These are phyloP conservation scores for Diadumene lineata DNA, from an alignment of 92 coral and sea anemone species.

Conservation along the genomic window DNA sequence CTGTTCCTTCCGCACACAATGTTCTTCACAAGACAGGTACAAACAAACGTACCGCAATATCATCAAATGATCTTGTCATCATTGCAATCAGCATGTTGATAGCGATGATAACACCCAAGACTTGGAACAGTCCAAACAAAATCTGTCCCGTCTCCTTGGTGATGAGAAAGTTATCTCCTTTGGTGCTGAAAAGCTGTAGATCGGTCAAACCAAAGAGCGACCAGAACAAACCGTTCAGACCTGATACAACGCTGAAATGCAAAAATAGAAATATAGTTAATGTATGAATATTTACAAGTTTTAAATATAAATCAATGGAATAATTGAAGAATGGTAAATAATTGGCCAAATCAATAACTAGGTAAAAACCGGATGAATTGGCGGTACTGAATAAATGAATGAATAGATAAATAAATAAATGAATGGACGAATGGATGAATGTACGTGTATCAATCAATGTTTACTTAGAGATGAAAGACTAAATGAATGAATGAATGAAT, in stretches of 20 bases:
- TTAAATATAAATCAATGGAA: too few species aligned
- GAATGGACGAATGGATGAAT: not conserved
- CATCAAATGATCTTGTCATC: conserved; percentile 83
- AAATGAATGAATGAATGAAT: not conserved
- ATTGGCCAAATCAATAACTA: not conserved
- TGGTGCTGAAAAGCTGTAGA: conserved; percentile 62
- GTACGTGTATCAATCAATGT: too few species aligned
- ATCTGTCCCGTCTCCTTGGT: conserved; percentile 69
- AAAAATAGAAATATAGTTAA: too few species aligned
- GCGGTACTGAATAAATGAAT: not conserved
- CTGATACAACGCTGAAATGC: conserved; percentile 29
- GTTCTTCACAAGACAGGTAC: not conserved
- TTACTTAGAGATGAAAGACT: too few species aligned
- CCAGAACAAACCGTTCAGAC: conserved; percentile 74
- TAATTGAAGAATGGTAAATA: too few species aligned
- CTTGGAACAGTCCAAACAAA: conserved; percentile 67
- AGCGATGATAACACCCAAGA: conserved; percentile 75
- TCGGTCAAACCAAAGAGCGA: conserved; percentile 77
- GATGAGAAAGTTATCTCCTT: conserved; percentile 58
- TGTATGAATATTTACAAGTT: too few species aligned
- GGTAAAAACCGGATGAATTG: not conserved
- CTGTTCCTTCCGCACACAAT: too few species aligned
- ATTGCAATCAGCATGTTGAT: conserved; percentile 90
- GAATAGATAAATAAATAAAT: too few species aligned
- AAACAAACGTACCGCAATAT: conserved; percentile 54